Percentiles rank a stretch among this genome's conserved stretches.
These are phyloP conservation scores for Chaetorhynchus papuensis DNA, from an alignment of 2,113 vertebrate species.

Conservation along the genomic window DNA sequence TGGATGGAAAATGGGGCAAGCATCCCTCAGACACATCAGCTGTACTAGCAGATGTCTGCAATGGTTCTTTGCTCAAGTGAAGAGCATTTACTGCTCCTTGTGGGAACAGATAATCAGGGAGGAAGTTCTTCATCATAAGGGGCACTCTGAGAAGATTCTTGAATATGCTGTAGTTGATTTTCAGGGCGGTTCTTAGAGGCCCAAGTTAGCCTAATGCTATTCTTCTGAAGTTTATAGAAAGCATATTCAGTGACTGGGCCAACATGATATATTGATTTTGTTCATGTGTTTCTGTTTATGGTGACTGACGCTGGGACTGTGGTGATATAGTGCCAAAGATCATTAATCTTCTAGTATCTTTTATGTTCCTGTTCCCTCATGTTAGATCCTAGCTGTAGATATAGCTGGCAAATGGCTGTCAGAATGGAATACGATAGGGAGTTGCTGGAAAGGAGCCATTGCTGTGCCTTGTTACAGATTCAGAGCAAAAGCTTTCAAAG, in stretches of 20 bases:
- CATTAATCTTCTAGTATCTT: slow-evolving; percentile 40
- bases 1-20: background rate
- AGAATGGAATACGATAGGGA: background rate
- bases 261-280: slow-evolving; percentile 47
- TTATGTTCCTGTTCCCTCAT: slow-evolving; percentile 16
- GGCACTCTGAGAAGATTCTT: background rate
- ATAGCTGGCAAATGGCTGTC: background rate
- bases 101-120: background rate
- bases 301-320: background rate
- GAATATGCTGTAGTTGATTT: slow-evolving; percentile 2
- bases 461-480: background rate
- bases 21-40: background rate
- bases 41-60: background rate
- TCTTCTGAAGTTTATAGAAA: slow-evolving; percentile 60
- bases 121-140: background rate
- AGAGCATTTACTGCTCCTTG: background rate
- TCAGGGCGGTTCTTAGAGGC: background rate
- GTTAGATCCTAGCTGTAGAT: slow-evolving; percentile 29
- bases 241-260: slow-evolving; percentile 3
- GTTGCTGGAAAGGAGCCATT: slow-evolving; percentile 33
- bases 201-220: background rate
- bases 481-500: background rate
- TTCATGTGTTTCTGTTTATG: slow-evolving; percentile 55
- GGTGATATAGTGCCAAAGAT: slow-evolving; percentile 17
- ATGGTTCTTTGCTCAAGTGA: background rate